These are phyloP conservation scores for Cryptocephalus primarius DNA, from an alignment of 2,888 invertebrate genomes.

Conservation along the genomic window DNA sequence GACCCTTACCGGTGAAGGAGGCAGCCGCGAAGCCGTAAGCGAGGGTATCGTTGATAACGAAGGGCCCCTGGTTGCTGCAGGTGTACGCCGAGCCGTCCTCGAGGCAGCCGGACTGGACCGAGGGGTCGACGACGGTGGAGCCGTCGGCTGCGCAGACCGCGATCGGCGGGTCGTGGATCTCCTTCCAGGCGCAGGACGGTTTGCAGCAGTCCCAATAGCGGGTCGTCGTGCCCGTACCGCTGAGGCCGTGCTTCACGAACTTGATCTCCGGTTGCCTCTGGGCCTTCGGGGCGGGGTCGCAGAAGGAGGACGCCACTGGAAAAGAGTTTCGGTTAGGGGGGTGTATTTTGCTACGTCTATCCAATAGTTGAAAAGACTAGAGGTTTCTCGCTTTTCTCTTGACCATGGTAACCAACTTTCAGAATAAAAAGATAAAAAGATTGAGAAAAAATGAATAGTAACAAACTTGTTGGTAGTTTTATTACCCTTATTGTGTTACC, in stretches of 20 bases:
- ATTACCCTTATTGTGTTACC: too few relatives aligned
- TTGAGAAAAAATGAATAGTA: too few relatives aligned
- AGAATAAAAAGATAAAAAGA: too few relatives aligned
- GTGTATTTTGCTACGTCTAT: background rate
- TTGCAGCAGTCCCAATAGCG: slow-evolving; percentile 19
- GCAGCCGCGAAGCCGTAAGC: slow-evolving; percentile 17
- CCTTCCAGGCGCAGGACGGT: slow-evolving; percentile 15
- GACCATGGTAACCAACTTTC: too few relatives aligned
- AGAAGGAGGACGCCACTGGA: background rate
- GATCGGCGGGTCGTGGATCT: slow-evolving; percentile 6
- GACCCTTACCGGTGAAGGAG: slow-evolving; percentile 7
- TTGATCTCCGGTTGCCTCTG: slow-evolving; percentile 6
- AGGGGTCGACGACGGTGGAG: slow-evolving; percentile 7
- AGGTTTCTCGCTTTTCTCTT: too few relatives aligned
- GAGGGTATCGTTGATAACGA: slow-evolving; percentile 11
- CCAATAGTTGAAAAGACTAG: too few relatives aligned
- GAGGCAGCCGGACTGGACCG: slow-evolving; percentile 12
- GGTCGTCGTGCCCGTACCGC: slow-evolving; percentile 11
- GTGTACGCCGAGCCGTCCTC: slow-evolving; percentile 10
- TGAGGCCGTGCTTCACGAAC: slow-evolving; percentile 8
- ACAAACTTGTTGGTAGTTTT: too few relatives aligned
- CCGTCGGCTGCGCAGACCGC: slow-evolving; percentile 12
- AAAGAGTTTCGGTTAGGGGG: background rate
- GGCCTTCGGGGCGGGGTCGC: background rate
- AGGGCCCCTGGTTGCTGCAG: slow-evolving; percentile 12